Evolutionary conservation across 2,888 invertebrate species (phyloP).

Genomic region (Trichopria drosophilae): DNA sequence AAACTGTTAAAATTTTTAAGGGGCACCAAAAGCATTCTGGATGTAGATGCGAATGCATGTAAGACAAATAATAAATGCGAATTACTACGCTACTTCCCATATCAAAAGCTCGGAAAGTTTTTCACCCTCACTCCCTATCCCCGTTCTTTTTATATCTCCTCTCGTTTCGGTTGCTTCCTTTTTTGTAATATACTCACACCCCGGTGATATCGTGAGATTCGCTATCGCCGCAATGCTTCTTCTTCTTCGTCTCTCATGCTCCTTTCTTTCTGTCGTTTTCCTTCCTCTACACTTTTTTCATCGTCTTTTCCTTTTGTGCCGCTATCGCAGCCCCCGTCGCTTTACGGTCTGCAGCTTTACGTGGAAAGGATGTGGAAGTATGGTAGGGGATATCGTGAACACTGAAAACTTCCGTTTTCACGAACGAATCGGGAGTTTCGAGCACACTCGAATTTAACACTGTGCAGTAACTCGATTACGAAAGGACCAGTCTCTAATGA

Average conservation of each 20-base stretch:
- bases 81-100: no score
- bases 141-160: no score
- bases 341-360: no score
- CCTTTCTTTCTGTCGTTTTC: slow-evolving; percentile 11
- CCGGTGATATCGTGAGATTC: slow-evolving; percentile 42
- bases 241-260: slow-evolving; percentile 9
- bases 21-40: no score
- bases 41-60: no score
- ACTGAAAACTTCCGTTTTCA: slow-evolving; percentile 44
- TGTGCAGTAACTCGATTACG: no score
- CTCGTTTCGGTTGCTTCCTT: no score
- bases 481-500: no score
- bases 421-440: slow-evolving; percentile 43
- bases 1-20: no score
- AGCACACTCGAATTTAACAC: no score
- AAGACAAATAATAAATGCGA: no score
- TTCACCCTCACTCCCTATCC: slow-evolving; percentile 2
- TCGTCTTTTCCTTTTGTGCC: slow-evolving; percentile 2
- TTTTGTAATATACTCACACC: slow-evolving; percentile 34
- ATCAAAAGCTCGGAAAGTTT: no score
- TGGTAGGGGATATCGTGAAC: slow-evolving; percentile 6
- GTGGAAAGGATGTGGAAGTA: slow-evolving; percentile 25
- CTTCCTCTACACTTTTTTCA: slow-evolving; percentile 10
- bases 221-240: slow-evolving; percentile 25
- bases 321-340: not conserved